Base-by-base conservation (phyloP, 2,797 vertebrate genomes). In the Silurus lanzhouensis region DNA sequence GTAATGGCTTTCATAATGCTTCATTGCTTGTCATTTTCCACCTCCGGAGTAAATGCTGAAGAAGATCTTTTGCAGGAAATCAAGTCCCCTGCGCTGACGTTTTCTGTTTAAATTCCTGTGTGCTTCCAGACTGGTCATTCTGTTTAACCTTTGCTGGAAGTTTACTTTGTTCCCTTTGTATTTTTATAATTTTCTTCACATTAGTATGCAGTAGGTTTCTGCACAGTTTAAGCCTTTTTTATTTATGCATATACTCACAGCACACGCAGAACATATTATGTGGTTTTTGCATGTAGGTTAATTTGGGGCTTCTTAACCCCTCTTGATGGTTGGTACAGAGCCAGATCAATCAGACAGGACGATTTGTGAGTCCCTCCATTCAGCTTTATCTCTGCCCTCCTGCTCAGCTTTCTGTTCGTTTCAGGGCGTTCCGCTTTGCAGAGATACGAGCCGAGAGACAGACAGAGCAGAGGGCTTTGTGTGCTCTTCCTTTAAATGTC, bases 361-460 rank as follows among this genome's bases (percentile, higher is more conserved):
- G 64, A 76, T 86, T 82, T 86, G 82, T 70, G 81, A 83, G 72
- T 57, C 52, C 19, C n/a, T 81, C 75, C 25, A n/a, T 74, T 84
- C 76, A 67, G 68, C 61, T 80, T 83, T 87, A 87, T 87, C 85
- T 83, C 31, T 80, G 27, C 22, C 25, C 76, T 55, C 67, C 58
- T 72, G 81, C 76, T 74, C 76, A 48, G 76, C 75, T 27, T 58
- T 68, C 76, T 72, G 75, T 80, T 86, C 22, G 58, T 86, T 80
- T 80, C 85, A 72, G 75, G 81, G 75, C 46, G 85, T 83, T 83
- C 58, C 82, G 52, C 66, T 77, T 22, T 82, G 84, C 75, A 86
- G 78, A 87, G 82, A 89, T 86, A 84, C 52, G 15, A 86, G 68
- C 15, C 3, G 22, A 57, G 71, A 84, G 84, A 63, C 84, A 61